A percentile compares a stretch with the other conserved stretches of the same genome.
These are phyloP conservation scores for Anthonomus grandis DNA, from an alignment of 1,140 invertebrate genomes.

Conservation along the genomic window DNA sequence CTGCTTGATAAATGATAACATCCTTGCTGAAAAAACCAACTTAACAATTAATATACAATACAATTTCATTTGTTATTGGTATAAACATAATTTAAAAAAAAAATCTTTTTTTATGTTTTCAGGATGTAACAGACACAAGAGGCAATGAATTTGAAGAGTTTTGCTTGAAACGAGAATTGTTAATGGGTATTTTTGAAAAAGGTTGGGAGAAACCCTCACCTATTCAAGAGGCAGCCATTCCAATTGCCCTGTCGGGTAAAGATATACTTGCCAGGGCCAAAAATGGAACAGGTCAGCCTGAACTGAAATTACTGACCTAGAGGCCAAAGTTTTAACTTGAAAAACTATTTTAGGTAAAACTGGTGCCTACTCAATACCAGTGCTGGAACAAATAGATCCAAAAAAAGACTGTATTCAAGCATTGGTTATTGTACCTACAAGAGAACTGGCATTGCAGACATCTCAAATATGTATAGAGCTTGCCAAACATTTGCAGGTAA, in stretches of 20 bases:
- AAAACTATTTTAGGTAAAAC: slow-evolving; percentile 82
- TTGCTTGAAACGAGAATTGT: slow-evolving; percentile 92
- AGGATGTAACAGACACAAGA: slow-evolving; percentile 99
- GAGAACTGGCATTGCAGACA: slow-evolving; percentile 98
- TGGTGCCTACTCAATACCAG: slow-evolving; percentile 98
- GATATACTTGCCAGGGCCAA: slow-evolving; percentile 98
- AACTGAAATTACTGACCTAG: too few relatives aligned
- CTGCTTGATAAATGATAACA: slow-evolving; percentile 40
- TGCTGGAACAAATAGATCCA: slow-evolving; percentile 92
- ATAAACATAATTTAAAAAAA: too few relatives aligned
- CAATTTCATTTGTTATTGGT: too few relatives aligned
- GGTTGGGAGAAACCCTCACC: slow-evolving; percentile 99
- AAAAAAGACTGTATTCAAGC: slow-evolving; percentile 92
- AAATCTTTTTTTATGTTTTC: too few relatives aligned
- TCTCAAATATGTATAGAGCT: slow-evolving; percentile 99
- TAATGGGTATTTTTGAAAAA: slow-evolving; percentile 99
- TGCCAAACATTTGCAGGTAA: slow-evolving; percentile 83
- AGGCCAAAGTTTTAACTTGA: too few relatives aligned
- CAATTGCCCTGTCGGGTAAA: slow-evolving; percentile 94
- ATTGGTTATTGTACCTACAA: slow-evolving; percentile 96
- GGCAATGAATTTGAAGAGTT: slow-evolving; percentile 99
- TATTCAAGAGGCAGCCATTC: slow-evolving; percentile 99
- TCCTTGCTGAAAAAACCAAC: slow-evolving; percentile 30
- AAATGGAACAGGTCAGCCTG: slow-evolving; percentile 82
- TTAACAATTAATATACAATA: slow-evolving; percentile 8